Evolutionary conservation across 30 jellyfish, hydroid and myxozoan species (phyloP).

Genomic region (Morbakka virulenta): DNA sequence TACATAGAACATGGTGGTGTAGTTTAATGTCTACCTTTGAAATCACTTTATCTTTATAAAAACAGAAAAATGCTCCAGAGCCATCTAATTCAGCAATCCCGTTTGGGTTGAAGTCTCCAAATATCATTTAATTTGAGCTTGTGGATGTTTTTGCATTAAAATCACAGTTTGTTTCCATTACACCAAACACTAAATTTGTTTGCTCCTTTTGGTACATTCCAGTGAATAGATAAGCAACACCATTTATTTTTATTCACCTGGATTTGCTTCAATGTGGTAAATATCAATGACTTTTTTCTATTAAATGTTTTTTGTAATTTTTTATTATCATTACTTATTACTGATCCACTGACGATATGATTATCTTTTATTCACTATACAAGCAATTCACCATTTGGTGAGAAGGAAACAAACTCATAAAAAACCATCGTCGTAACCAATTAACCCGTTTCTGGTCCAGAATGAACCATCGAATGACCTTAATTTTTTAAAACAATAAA

Average conservation of each 20-base stretch:
- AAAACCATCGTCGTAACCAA: slow-evolving; percentile 42
- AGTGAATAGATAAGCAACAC: slow-evolving; percentile 15
- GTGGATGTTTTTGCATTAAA: slow-evolving; percentile 31
- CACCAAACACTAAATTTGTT: slow-evolving; percentile 37
- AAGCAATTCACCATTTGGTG: too few relatives aligned
- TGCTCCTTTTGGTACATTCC: slow-evolving; percentile 30
- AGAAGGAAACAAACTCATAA: slow-evolving; percentile 7
- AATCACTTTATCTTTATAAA: neutral
- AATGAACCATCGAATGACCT: slow-evolving; percentile 14
- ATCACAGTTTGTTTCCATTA: slow-evolving; percentile 34
- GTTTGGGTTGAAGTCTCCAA: too few relatives aligned
- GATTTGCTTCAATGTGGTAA: too few relatives aligned
- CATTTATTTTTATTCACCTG: slow-evolving; percentile 40
- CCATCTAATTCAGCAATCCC: too few relatives aligned
- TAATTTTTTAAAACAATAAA: slow-evolving; percentile 19
- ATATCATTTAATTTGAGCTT: slow-evolving; percentile 40
- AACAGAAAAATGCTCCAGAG: too few relatives aligned
- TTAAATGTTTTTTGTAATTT: too few relatives aligned
- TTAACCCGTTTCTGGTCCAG: slow-evolving; percentile 26
- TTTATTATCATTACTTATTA: too few relatives aligned
- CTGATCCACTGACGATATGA: too few relatives aligned
- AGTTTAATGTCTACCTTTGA: neutral
- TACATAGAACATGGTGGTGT: too few relatives aligned
- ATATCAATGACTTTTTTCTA: slow-evolving; percentile 30
- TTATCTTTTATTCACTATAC: too few relatives aligned